A percentile compares a stretch with the other conserved stretches of the same genome.
Evolutionary conservation across 2,113 vertebrate genomes (phyloP).

Genomic region (Accipiter virgatus): DNA sequence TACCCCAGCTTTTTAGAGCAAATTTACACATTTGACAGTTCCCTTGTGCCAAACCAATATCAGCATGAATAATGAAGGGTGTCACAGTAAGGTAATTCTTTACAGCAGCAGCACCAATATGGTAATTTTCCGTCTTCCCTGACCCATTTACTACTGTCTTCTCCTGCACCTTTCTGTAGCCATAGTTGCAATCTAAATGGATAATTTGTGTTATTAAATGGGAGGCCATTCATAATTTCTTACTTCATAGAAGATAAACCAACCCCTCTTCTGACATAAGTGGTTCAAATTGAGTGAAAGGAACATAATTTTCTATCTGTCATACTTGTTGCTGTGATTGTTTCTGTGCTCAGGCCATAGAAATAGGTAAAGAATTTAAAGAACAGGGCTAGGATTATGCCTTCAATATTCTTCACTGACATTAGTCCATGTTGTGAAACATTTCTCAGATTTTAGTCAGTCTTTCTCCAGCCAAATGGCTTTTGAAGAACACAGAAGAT

Average conservation of each 20-base stretch:
- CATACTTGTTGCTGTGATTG: background rate
- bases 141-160: background rate
- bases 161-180: background rate
- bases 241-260: background rate
- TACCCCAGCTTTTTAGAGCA: conserved; percentile 12
- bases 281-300: background rate
- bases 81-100: background rate
- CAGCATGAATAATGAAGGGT: conserved; percentile 34
- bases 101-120: background rate
- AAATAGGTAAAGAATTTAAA: background rate
- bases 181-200: background rate
- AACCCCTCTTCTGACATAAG: background rate
- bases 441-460: background rate
- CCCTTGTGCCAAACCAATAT: background rate
- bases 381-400: background rate
- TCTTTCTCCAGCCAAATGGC: background rate
- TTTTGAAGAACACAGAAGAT: background rate
- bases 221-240: background rate
- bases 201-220: background rate
- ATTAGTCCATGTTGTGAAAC: background rate
- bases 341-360: background rate
- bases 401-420: background rate
- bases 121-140: background rate
- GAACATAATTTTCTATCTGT: background rate
- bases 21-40: background rate